Evolutionary conservation across 1,140 invertebrate genomes (phyloP), one percentile per base, ranked within the genome.

Genomic region (Eumaeus atala): DNA sequence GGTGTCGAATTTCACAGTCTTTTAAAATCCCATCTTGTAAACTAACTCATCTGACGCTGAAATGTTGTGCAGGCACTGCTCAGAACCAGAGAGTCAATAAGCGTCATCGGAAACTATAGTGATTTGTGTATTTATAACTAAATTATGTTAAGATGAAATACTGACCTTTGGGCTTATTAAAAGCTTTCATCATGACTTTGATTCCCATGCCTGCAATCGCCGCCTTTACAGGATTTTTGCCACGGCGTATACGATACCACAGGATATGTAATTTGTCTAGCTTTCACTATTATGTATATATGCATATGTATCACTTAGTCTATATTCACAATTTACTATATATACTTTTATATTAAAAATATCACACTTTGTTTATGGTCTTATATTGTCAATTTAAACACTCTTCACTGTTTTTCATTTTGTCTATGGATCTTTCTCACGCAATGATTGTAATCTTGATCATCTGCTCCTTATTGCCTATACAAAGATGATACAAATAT

Each of bases 121-220:
- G n/a, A n/a, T n/a, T n/a, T n/a, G n/a, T n/a, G n/a, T n/a, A n/a
- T n/a, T n/a, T 28, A 28, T 3, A 28, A 28, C 2, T 28, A 28
- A 2, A 28, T 2, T 28, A 6, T 28, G 6, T 3, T 3, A 11
- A 2, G 14, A 34, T 53, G 36, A 28, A 16, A 40, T 51, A 74
- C 77, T 83, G 63, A 88, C 87, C 87, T 87, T 88, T 88, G 66
- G 86, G 87, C 85, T 87, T 87, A 81, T 81, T 88, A 81, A 88
- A 87, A 87, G 87, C 84, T 87, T 88, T 88, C 87, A 88, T 88
- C 82, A 87, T 87, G 78, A 87, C 82, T 82, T 88, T 87, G 84
- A 88, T 87, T 88, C 87, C 86, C 87, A 88, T 88, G 81, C 87
- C 87, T 87, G 87, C 86, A 63, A 83, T 77, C 72, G 77, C 76